These are phyloP conservation scores for Pteropus alecto DNA, from an alignment of 2,113 vertebrate genomes.

Conservation along the genomic window DNA sequence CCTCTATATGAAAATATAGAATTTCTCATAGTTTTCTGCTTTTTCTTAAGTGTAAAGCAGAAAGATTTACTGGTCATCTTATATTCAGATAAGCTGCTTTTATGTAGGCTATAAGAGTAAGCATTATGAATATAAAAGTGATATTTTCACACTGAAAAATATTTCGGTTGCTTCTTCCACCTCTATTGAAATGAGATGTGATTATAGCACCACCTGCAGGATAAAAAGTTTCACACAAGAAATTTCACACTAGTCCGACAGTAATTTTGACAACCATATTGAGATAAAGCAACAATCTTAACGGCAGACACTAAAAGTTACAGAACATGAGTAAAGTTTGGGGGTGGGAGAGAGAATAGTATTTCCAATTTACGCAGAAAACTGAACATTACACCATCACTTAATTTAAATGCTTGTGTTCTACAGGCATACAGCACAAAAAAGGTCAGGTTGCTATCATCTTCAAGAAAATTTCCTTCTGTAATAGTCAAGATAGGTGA, in stretches of 20 bases:
- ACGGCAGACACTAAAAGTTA: conserved; percentile 26
- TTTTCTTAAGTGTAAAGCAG: background rate
- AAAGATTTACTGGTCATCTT: background rate
- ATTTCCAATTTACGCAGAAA: background rate
- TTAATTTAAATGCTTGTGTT: background rate
- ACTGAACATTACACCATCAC: background rate
- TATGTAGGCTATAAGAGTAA: background rate
- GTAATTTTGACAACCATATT: background rate
- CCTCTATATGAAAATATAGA: conserved; percentile 28
- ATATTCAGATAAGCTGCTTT: background rate
- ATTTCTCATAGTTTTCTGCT: background rate
- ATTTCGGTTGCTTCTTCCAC: background rate
- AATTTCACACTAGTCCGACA: background rate
- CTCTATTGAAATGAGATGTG: background rate
- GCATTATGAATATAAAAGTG: conserved; percentile 14
- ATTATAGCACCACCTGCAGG: conserved; percentile 70
- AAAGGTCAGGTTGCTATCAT: background rate
- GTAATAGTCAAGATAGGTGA: background rate
- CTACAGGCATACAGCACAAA: background rate
- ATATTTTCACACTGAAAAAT: conserved; percentile 45
- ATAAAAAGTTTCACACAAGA: conserved; percentile 47
- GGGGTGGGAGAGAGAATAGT: background rate
- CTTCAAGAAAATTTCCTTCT: conserved; percentile 15
- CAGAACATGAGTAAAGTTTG: background rate
- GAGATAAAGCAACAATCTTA: background rate